phyloP scores from a whole-genome alignment of 2,113 vertebrate species.

The Ursus arctos region DNA sequence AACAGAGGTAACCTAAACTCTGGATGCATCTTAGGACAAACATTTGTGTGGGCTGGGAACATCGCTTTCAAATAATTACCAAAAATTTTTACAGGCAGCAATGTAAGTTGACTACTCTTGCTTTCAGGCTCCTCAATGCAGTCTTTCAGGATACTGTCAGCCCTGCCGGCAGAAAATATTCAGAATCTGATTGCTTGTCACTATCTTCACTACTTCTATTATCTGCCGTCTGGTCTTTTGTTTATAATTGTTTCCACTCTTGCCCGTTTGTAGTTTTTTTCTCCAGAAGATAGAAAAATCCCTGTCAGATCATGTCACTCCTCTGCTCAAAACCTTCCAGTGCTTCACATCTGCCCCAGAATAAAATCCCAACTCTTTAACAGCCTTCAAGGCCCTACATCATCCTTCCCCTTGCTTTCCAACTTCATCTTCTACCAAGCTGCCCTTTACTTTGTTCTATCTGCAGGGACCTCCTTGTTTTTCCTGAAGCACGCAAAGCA shows the following conservation, averaged over 20 bases:
- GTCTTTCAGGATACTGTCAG: background rate
- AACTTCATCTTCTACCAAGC: background rate
- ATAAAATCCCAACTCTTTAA: background rate
- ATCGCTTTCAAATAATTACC: background rate
- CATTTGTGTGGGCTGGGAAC: background rate
- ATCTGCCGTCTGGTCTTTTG: background rate
- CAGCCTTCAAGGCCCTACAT: background rate
- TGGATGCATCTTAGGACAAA: background rate
- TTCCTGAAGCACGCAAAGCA: background rate
- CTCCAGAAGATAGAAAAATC: background rate
- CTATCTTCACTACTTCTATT: background rate
- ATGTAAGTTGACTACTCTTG: background rate
- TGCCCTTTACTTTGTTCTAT: background rate
- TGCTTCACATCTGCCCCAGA: background rate
- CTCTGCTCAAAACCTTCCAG: background rate
- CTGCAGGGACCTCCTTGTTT: background rate
- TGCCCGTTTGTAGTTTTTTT: background rate
- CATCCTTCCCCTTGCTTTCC: background rate
- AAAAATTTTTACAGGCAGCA: background rate
- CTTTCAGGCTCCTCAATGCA: background rate
- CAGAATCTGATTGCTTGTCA: background rate
- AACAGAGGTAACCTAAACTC: background rate
- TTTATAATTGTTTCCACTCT: background rate
- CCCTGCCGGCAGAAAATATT: background rate
- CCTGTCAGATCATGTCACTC: background rate